Evolutionary conservation across 2,888 invertebrate species (phyloP).

Genomic region (Pasiphila rectangulata): DNA sequence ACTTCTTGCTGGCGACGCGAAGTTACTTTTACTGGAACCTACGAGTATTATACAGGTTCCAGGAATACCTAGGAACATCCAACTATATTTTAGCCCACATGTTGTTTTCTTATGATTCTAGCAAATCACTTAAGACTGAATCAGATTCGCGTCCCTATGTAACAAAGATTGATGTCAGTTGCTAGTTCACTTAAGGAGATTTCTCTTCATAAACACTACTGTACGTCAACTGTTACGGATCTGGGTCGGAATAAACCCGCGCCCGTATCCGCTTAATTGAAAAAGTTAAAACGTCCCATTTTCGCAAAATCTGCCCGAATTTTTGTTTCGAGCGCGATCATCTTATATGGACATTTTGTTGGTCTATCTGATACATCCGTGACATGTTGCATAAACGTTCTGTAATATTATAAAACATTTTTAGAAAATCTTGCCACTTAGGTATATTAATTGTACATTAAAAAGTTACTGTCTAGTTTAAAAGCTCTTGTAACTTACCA

Average conservation of each 20-base stretch:
- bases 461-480: no score
- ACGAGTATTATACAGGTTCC: no score
- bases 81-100: no score
- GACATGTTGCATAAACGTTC: neutral
- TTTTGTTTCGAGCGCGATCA: constrained; percentile 38
- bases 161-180: neutral
- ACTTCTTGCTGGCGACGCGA: no score
- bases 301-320: constrained; percentile 56
- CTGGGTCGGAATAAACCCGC: constrained; percentile 56
- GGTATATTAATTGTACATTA: no score
- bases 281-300: constrained; percentile 74
- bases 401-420: neutral
- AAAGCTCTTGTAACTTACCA: no score
- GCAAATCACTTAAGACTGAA: no score
- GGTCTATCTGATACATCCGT: neutral
- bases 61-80: no score
- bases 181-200: neutral
- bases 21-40: no score
- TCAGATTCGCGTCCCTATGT: neutral
- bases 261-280: constrained; percentile 62
- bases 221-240: constrained; percentile 25
- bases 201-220: neutral
- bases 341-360: constrained; percentile 35
- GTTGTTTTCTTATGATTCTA: no score
- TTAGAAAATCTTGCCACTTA: no score